Percentiles rank a stretch among this genome's conserved stretches.
Evolutionary conservation across 2,797 vertebrate genomes (phyloP).

Genomic region (Diplodus puntazzo): DNA sequence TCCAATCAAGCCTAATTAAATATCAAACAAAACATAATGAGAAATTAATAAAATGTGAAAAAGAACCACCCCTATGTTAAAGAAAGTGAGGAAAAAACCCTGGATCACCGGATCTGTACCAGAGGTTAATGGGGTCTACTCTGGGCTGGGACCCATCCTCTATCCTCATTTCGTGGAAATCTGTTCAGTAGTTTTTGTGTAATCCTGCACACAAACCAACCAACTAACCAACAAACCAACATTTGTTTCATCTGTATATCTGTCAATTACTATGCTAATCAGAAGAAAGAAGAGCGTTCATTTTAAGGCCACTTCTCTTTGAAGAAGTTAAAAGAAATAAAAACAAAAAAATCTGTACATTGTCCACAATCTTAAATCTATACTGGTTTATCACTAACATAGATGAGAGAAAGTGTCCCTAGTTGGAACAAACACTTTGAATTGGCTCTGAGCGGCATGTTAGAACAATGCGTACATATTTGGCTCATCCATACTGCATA

Average conservation of each 20-base stretch:
- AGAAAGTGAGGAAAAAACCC: no score
- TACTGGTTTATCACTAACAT: not conserved
- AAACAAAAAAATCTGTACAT: not conserved
- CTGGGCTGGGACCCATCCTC: no score
- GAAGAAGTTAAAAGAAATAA: not conserved
- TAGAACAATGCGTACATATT: slow-evolving; percentile 24
- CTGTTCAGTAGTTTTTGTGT: no score
- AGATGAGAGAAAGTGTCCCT: slow-evolving; percentile 1
- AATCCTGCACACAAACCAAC: no score
- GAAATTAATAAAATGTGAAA: no score
- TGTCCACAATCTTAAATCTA: not conserved
- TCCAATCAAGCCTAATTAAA: no score
- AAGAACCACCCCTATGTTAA: no score
- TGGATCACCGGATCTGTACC: no score
- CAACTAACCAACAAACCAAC: not conserved
- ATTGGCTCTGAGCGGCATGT: slow-evolving; percentile 1
- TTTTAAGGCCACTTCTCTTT: not conserved
- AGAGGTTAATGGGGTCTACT: no score
- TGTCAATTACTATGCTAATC: not conserved
- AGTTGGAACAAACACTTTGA: slow-evolving; percentile 9
- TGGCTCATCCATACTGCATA: slow-evolving; percentile 15
- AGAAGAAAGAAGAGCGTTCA: not conserved
- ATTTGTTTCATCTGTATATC: not conserved
- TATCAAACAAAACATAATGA: no score
- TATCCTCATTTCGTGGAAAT: no score